Conservation (phyloP, 2,113 vertebrate species). For the Protobothrops flavoviridis region DNA sequence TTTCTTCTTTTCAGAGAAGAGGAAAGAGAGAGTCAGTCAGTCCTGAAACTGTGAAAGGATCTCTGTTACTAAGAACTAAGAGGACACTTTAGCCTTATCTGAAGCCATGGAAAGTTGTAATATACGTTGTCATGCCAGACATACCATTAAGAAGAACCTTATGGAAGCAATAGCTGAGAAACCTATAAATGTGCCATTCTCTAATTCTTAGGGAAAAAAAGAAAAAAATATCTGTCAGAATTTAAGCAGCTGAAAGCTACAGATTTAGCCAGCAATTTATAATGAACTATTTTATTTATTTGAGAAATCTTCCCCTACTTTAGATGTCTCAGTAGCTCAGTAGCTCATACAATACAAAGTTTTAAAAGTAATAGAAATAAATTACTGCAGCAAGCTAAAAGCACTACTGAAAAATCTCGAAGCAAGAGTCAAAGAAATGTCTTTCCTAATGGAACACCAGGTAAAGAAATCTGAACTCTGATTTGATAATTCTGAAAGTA, state of each 20-base stretch:
- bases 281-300: not conserved
- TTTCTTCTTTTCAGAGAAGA: conserved; percentile 29
- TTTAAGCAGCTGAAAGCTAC: not conserved
- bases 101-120: conserved; percentile 7
- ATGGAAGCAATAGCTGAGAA: not conserved
- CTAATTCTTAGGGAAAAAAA: not conserved
- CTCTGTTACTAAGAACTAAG: conserved; percentile 37
- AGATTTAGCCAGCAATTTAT: not conserved
- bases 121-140: conserved; percentile 21
- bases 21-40: conserved; percentile 31
- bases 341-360: not conserved
- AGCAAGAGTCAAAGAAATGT: not conserved
- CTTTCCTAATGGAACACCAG: not conserved
- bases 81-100: conserved; percentile 39
- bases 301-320: not conserved
- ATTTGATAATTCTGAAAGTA: not conserved
- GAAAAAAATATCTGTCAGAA: not conserved
- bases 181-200: not conserved
- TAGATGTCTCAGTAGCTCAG: not conserved
- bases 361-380: not conserved
- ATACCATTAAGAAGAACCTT: conserved; percentile 13
- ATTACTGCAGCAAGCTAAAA: not conserved
- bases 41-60: conserved; percentile 29
- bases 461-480: not conserved
- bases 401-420: not conserved